phyloP scores from a whole-genome alignment of 2,113 vertebrate genomes.

The Crotalus viridis region DNA sequence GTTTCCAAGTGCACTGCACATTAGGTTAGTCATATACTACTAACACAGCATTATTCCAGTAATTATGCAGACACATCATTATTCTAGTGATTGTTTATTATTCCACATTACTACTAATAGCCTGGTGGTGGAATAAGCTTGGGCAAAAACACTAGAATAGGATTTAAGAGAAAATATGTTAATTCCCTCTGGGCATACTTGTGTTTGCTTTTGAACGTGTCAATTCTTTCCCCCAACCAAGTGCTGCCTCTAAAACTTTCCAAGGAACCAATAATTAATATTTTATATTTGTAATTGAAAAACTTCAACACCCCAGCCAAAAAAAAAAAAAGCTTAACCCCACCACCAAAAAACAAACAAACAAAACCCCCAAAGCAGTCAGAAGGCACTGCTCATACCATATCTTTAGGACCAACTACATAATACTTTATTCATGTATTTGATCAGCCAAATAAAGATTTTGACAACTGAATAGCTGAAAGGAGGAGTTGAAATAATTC shows the following conservation, averaged over 20 bases:
- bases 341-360: not conserved
- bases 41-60: no score
- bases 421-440: not conserved
- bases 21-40: no score
- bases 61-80: no score
- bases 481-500: not conserved
- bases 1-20: no score
- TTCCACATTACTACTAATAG: not conserved
- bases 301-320: not conserved
- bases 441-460: not conserved
- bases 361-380: not conserved
- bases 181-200: not conserved
- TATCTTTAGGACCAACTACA: not conserved
- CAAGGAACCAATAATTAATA: not conserved
- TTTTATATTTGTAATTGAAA: not conserved
- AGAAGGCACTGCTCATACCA: not conserved
- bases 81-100: no score
- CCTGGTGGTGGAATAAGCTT: not conserved
- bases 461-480: not conserved
- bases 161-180: not conserved
- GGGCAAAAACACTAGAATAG: not conserved
- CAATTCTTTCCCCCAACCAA: no score
- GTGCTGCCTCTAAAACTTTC: no score
- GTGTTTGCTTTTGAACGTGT: not conserved
- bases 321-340: not conserved